Evolutionary conservation across 2,113 vertebrate species (phyloP), one percentile per base, ranked within the genome.

Genomic region (Sisor rabdophorus): DNA sequence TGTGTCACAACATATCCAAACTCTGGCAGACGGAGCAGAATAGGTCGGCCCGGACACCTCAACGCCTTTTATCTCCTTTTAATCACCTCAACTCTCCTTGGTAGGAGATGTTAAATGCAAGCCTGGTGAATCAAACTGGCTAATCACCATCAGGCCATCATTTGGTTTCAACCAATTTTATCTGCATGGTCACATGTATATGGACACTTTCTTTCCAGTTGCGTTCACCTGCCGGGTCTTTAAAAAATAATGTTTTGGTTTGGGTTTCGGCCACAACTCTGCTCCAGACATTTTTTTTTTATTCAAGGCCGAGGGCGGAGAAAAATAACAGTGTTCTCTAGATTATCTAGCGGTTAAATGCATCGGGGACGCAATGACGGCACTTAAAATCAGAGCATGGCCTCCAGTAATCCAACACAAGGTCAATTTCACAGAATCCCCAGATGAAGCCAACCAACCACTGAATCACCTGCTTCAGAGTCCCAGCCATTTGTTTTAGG

Each of bases 21-120:
- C 32, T 73, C 77, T 52, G 47, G 40, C 30, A 79, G 64, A 73
- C 50, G 59, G 69, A 68, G 63, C 72, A 77, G 76, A 81, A 84
- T 79, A 44, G 58, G 61, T 73, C 36, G 15, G 53, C 50, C 52
- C 26, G 17, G 40, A 65, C 53, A 48, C 22, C 22, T 13, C 52
- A 44, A 54, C 59, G 61, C 58, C 47, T 72, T 40, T 68, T 73
- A 74, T 84, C 50, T 65, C 44, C 63, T 55, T 58, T 54, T n/a
- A n/a, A n/a, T n/a, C n/a, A n/a, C n/a, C n/a, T n/a, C n/a, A n/a
- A n/a, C n/a, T 84, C 50, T 65, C 44, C 63, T 55, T 58, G 52
- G 30, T 44, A 40, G 47, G 26, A 32, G 47, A 50, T 60, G 73
- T 73, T 72, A 71, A 82, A 69, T 52, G 36, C 30, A 70, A 11